These are phyloP conservation scores for Sphenodon punctatus DNA, from an alignment of 2,797 vertebrate species.

Conservation along the genomic window DNA sequence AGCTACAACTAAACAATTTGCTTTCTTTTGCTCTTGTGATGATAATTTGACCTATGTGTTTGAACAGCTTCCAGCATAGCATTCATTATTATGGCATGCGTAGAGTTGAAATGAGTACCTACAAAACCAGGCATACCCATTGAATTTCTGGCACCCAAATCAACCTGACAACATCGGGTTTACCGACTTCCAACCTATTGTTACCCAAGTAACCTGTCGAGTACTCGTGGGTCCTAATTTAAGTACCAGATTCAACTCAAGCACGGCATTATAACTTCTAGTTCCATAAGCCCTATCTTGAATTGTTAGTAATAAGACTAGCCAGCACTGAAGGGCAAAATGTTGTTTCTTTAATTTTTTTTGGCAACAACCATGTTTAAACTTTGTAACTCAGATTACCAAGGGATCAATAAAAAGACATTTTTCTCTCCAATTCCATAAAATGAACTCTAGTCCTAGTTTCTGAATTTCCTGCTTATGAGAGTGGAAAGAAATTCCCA, in stretches of 20 bases:
- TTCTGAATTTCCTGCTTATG: constrained; percentile 38
- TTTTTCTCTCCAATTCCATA: constrained; percentile 49
- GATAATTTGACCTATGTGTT: background rate
- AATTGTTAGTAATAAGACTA: constrained; percentile 31
- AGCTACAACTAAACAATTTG: background rate
- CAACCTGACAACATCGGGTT: too few relatives aligned
- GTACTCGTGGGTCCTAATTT: too few relatives aligned
- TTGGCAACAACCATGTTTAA: constrained; percentile 35
- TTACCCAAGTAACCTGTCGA: too few relatives aligned
- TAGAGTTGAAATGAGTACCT: too few relatives aligned
- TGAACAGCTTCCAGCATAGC: constrained; percentile 5
- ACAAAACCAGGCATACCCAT: too few relatives aligned
- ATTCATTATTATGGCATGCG: constrained; percentile 10
- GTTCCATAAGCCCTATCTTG: constrained; percentile 1
- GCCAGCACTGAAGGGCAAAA: constrained; percentile 21
- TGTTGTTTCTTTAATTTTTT: constrained; percentile 1
- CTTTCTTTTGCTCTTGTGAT: background rate
- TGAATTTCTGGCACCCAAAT: too few relatives aligned
- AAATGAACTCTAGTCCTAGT: constrained; percentile 42
- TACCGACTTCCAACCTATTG: too few relatives aligned
- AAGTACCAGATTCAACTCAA: too few relatives aligned
- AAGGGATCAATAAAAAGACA: constrained; percentile 62
- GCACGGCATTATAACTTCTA: background rate
- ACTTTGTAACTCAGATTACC: constrained; percentile 54
- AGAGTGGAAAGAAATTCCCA: constrained; percentile 25